Evolutionary conservation across 1,140 invertebrate genomes (phyloP), one percentile per base, ranked within the genome.

Genomic region (Aphelinus certus): DNA sequence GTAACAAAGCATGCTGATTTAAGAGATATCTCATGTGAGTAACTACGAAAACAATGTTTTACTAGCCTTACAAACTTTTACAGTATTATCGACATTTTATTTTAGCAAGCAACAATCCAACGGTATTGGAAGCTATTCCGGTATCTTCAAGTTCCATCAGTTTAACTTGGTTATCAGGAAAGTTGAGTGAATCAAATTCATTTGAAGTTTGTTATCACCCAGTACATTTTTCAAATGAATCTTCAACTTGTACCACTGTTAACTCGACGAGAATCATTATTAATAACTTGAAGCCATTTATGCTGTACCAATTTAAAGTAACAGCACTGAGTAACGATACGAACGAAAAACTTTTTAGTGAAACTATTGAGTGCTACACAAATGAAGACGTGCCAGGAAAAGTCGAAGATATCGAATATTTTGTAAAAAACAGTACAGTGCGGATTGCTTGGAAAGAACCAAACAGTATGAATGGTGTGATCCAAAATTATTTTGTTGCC

Each of bases 301-400:
- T 89, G 53, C 79, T 89, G 7, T 93, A 93, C 79, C 89, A 91
- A 79, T 90, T 92, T 77, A 90, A 89, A 84, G 89, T 93, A 3
- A 82, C 86, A 73, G 83, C 87, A 4, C 78, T 86, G 61, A 83
- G 83, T 73, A 87, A 88, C 55, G 79, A 83, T 7, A 85, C 82
- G 10, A 83, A 87, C 75, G 77, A 83, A 47, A 84, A 80, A 73
- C 88, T 82, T 65, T 90, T 86, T 63, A 90, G 88, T 73, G 84
- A 88, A 65, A 87, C 84, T 72, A 85, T 91, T 53, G 89, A 90
- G 75, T 89, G 89, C 76, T 87, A 85, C 55, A 91, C 90, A 26
- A 84, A 88, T 66, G 88, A 90, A 84, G 89, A 88, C 83, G 84
- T 90, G 79, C 89, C 90, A 72, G 84, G 87, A 7, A 83, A 86